Conservation (phyloP, 2,797 vertebrate species). For the Cossypha dichroa region DNA sequence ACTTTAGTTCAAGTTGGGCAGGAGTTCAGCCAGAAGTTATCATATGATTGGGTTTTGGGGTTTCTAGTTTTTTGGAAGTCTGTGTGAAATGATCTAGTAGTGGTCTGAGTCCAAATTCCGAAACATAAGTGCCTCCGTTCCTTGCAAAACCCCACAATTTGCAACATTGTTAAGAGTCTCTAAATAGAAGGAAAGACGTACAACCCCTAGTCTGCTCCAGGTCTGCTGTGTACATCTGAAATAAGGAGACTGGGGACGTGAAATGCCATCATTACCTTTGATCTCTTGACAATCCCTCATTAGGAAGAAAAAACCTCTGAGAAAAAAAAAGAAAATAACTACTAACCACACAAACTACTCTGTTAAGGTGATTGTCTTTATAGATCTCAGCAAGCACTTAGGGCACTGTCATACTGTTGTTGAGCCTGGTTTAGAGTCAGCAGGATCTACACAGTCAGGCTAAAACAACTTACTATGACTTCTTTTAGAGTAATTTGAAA, state of each 20-base stretch:
- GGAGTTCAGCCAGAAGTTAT: constrained; percentile 67
- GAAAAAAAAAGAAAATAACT: neutral
- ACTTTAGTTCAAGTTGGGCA: constrained; percentile 26
- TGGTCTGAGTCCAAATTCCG: neutral
- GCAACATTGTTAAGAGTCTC: neutral
- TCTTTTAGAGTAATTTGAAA: neutral
- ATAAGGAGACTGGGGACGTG: neutral
- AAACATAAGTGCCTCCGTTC: neutral
- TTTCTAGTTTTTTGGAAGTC: constrained; percentile 24
- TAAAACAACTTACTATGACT: neutral
- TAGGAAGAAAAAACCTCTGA: neutral
- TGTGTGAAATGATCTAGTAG: constrained; percentile 4
- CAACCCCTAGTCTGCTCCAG: neutral
- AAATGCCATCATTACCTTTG: neutral
- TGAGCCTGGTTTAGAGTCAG: neutral
- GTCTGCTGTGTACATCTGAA: neutral
- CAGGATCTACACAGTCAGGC: neutral
- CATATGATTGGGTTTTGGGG: constrained; percentile 62
- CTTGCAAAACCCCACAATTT: neutral
- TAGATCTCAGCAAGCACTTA: neutral
- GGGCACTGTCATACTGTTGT: neutral
- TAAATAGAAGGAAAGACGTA: neutral
- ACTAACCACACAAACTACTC: neutral
- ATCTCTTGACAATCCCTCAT: neutral
- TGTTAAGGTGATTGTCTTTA: neutral